Evolutionary conservation across 2,797 vertebrate genomes (phyloP).

Genomic region (Anniella stebbinsi): DNA sequence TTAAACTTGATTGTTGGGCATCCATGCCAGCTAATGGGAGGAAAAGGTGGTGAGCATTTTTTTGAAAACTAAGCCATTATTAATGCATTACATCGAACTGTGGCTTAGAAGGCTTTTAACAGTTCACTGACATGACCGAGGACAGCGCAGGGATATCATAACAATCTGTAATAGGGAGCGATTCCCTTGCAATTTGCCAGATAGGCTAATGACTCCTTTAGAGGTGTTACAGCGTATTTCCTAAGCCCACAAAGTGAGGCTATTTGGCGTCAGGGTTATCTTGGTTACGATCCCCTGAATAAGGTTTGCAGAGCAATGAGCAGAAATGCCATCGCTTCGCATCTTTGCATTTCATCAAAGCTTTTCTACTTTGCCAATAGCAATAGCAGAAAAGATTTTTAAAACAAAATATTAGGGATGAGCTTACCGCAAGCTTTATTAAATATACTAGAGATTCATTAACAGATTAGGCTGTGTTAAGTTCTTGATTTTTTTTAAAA

Average conservation of each 20-base stretch:
- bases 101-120: slow-evolving; percentile 47
- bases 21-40: not conserved
- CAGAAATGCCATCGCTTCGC: slow-evolving; percentile 24
- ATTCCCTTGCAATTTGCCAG: slow-evolving; percentile 24
- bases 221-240: not conserved
- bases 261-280: slow-evolving; percentile 33
- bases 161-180: slow-evolving; percentile 20
- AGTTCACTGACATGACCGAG: not conserved
- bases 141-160: not conserved
- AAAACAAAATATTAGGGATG: slow-evolving; percentile 53
- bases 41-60: slow-evolving; percentile 5
- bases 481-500: not conserved
- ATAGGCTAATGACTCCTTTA: slow-evolving; percentile 12
- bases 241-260: fast-evolving
- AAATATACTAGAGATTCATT: slow-evolving; percentile 43
- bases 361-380: slow-evolving; percentile 64
- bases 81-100: slow-evolving; percentile 21
- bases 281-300: slow-evolving; percentile 31
- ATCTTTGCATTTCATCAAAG: slow-evolving; percentile 1
- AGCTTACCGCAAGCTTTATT: slow-evolving; percentile 14
- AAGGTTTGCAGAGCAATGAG: slow-evolving; percentile 10
- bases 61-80: slow-evolving; percentile 19
- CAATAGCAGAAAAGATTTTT: slow-evolving; percentile 39
- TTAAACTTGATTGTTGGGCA: not conserved
- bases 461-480: slow-evolving; percentile 69